Conservation (phyloP, 2,113 vertebrate genomes). For the Cyanoderma ruficeps region DNA sequence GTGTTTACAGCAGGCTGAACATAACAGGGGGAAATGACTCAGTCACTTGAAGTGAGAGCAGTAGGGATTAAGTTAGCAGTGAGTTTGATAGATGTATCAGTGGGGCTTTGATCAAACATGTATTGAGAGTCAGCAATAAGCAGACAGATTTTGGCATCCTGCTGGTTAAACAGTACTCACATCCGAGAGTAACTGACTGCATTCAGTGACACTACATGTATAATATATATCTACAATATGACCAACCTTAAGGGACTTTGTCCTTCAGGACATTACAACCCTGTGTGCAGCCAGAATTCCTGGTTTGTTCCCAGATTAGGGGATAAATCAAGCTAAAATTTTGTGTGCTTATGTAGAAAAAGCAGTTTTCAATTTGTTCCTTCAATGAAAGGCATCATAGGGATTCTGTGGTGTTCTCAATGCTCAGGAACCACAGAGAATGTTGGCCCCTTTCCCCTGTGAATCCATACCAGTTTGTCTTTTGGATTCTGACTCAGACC, state of each 20-base stretch:
- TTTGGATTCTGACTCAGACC: background rate
- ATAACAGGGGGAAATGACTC: background rate
- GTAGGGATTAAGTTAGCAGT: background rate
- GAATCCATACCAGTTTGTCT: background rate
- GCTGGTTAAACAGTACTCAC: background rate
- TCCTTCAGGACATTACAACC: background rate
- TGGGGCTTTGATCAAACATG: background rate
- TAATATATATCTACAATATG: too few species aligned
- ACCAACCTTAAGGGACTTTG: background rate
- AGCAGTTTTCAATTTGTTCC: background rate
- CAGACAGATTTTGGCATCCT: background rate
- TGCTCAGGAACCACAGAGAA: background rate
- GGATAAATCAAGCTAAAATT: background rate
- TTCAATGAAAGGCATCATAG: background rate
- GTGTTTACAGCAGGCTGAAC: background rate
- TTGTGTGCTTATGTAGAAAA: background rate
- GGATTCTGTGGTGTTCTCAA: background rate
- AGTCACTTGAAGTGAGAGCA: background rate
- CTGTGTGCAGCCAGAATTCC: background rate
- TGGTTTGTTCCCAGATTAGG: background rate
- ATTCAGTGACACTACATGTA: background rate
- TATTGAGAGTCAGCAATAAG: slow-evolving; percentile 8
- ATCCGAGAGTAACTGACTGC: background rate
- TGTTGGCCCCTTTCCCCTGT: background rate
- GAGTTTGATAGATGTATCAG: background rate